phyloP scores from a whole-genome alignment of 2,888 invertebrate species.

The Lissocephala sabroskyi region DNA sequence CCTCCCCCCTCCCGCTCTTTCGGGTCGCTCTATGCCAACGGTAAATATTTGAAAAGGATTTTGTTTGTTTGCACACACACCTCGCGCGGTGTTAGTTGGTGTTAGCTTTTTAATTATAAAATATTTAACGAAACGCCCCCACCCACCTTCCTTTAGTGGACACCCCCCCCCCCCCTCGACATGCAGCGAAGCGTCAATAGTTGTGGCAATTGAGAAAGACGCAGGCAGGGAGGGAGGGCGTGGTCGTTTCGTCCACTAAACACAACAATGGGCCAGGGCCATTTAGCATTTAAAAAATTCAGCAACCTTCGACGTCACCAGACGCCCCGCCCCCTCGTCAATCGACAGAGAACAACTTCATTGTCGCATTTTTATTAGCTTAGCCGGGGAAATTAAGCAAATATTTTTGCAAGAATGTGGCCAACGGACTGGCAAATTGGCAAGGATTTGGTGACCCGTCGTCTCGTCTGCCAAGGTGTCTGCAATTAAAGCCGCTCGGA shows the following conservation, averaged over 20 bases:
- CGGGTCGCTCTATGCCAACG: conserved; percentile 53
- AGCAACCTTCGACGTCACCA: conserved; percentile 34
- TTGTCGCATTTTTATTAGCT: conserved; percentile 58
- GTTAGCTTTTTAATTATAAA: conserved; percentile 72
- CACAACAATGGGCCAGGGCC: conserved; percentile 54
- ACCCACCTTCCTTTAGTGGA: conserved; percentile 26
- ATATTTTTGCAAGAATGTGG: conserved; percentile 56
- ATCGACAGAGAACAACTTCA: conserved; percentile 54
- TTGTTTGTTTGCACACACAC: conserved; percentile 70
- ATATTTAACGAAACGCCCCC: conserved; percentile 68
- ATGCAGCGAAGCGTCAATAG: too few relatives aligned
- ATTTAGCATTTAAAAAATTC: conserved; percentile 58
- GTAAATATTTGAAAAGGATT: conserved; percentile 70
- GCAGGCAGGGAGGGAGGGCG: too few relatives aligned
- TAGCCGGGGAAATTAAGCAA: conserved; percentile 51
- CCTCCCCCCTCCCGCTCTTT: too few relatives aligned
- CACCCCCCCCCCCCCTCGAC: too few relatives aligned
- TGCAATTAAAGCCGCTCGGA: too few relatives aligned
- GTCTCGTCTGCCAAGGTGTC: too few relatives aligned
- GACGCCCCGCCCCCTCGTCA: too few relatives aligned
- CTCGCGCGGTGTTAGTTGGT: conserved; percentile 66
- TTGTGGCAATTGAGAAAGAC: too few relatives aligned
- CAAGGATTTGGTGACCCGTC: too few relatives aligned
- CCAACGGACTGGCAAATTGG: conserved; percentile 35
- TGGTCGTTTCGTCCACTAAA: conserved; percentile 45